A percentile compares a stretch with the other conserved stretches of the same genome.
Evolutionary conservation across 2,797 vertebrate genomes (phyloP).

Genomic region (Taeniopygia guttata): DNA sequence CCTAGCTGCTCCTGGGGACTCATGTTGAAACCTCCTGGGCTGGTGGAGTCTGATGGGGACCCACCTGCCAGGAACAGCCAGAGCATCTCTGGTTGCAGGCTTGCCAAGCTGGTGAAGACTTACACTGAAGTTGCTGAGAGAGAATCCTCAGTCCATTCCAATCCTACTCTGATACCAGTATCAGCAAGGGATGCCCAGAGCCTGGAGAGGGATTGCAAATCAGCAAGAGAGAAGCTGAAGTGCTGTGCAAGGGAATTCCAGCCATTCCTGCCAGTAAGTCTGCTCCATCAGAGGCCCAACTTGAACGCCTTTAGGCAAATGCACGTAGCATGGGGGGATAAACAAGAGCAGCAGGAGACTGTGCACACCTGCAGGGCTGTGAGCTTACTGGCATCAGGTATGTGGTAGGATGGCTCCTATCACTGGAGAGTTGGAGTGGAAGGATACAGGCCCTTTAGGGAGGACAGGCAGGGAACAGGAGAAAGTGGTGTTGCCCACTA

Average conservation of each 20-base stretch:
- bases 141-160: neutral
- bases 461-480: neutral
- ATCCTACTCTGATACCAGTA: neutral
- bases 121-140: neutral
- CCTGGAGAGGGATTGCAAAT: neutral
- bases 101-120: neutral
- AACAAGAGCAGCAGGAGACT: neutral
- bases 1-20: neutral
- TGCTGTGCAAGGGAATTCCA: neutral
- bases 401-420: neutral
- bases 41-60: neutral
- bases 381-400: neutral
- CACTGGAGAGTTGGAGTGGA: neutral
- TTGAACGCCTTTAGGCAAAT: neutral
- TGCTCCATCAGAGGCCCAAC: neutral
- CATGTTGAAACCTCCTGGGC: accelerated
- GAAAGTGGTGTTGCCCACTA: neutral
- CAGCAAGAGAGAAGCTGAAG: neutral
- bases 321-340: accelerated
- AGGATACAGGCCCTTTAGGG: neutral
- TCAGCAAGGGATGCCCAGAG: neutral
- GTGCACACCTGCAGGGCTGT: neutral
- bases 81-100: neutral
- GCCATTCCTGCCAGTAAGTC: neutral
- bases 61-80: neutral